Base-by-base conservation (phyloP, 2,797 vertebrate genomes). In the Chelon auratus region DNA sequence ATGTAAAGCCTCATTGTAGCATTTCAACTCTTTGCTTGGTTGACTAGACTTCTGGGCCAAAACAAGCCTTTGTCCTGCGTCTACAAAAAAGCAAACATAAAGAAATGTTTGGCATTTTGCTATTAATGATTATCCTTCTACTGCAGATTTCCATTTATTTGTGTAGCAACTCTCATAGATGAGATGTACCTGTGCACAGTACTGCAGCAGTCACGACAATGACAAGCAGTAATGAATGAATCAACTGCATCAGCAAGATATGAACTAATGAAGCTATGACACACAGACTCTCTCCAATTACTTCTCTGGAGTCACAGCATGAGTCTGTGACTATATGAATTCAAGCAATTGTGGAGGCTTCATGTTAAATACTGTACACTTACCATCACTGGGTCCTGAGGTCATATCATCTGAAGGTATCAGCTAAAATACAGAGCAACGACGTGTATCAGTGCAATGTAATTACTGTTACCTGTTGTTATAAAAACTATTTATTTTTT, bases 1-100 rank as follows among this genome's bases (percentile, higher is more conserved):
- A 40, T 48, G 78, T 48, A 93, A 87, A 42, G 89, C 86, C 69
- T 75, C 88, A 55, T 66, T 73, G 50, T 67, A 90, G 30, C 83
- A 60, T 50, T 89, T 91, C 78, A 87, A 85, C 69, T 91, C 83
- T 67, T 70, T 77, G 58, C 57, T 79, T 13, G 69, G 51, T 57
- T 51, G 62, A 58, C 84, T 91, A 77, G 86, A 73, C 48, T 65
- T 72, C 58, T 84, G 82, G 24, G 71, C 72, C 74, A n/a, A 81
- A 56, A 52, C 4, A 0, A 43, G 30, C 18, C 50, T 72, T 42
- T 17, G 70, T 24, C 15, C 22, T 2, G 64, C 60, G 59, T 66
- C 85, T 84, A 22, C 30, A 33, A 62, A 80, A 78, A 4, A 58
- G 26, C 3, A 7, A 57, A 50, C 8, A 67, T 0, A 37, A 59